These are phyloP conservation scores for Psittacula cyanocephala DNA, from an alignment of 2,113 vertebrate genomes.

Conservation along the genomic window DNA sequence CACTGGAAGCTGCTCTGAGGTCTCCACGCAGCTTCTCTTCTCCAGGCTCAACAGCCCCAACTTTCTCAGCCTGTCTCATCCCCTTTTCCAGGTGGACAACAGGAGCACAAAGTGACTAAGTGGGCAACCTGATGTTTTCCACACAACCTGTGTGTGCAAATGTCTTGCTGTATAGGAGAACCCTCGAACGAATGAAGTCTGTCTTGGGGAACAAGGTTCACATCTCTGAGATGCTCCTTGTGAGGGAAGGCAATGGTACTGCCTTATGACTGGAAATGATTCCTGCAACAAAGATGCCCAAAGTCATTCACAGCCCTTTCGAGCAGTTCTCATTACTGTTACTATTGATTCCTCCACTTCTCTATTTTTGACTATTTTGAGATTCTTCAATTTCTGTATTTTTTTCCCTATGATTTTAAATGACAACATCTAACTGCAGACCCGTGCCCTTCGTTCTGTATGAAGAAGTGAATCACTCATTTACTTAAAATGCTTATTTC, in stretches of 20 bases:
- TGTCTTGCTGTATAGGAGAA: not conserved
- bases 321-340: not conserved
- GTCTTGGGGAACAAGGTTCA: not conserved
- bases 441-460: not conserved
- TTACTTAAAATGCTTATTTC: not conserved
- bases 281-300: not conserved
- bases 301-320: not conserved
- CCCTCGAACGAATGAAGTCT: accelerated
- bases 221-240: not conserved
- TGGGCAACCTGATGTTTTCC: not conserved
- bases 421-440: not conserved
- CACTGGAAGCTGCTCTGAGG: too few species aligned
- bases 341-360: not conserved
- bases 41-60: too few species aligned
- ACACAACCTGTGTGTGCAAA: not conserved
- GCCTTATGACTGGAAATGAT: not conserved
- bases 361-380: not conserved
- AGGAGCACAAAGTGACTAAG: not conserved
- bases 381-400: not conserved
- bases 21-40: too few species aligned
- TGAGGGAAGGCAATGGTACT: not conserved
- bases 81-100: not conserved
- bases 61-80: not conserved
- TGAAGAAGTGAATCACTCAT: not conserved
- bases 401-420: not conserved